Base-by-base conservation (phyloP, 2,888 invertebrate genomes). In the Eupsilia transversa region DNA sequence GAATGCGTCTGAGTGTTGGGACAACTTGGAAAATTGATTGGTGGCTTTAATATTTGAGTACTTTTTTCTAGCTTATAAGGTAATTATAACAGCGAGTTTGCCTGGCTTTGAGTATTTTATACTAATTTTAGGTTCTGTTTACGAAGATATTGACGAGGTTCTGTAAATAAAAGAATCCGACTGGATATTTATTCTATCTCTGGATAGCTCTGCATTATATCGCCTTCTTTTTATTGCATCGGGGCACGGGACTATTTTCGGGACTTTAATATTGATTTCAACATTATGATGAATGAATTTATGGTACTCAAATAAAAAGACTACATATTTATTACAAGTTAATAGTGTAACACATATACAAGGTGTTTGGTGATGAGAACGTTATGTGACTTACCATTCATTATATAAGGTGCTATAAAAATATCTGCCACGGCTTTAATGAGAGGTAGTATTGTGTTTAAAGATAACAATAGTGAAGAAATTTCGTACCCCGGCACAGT, bases 1-100 rank as follows among this genome's bases (percentile, higher is more conserved):
- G 66, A 79, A 69, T 67, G 63, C 56, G 75, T 71, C 73, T 71
- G 72, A 80, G 66, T 61, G 41, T 60, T 66, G 46, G 43, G 35
- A 64, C 69, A 69, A 76, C 57, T 74, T 74, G 17, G 49, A 60
- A 54, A 72, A 79, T 66, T 59, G 60, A 77, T 76, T 46, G 35
- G 7, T n/a, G 12, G 33, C n/a, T 65, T 64, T 59, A 23, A 67
- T 73, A 60, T 43, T 49, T 41, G 17, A n/a, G 17, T 14, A n/a
- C 54, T 54, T 63, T n/a, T 52, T 63, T 30, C 2, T 54, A 23
- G 4, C 14, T 66, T 17, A 52, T 5, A 49, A 7, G 4, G 23
- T 27, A 30, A 7, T 30, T 30, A 35, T 33, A 41, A 2, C 12
- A 23, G 14, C 14, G 14, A 46, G 14, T 46, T 35, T 27, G 0